Conservation (phyloP, 30 jellyfish, hydroid and myxozoan species). For the Mastigias papua region DNA sequence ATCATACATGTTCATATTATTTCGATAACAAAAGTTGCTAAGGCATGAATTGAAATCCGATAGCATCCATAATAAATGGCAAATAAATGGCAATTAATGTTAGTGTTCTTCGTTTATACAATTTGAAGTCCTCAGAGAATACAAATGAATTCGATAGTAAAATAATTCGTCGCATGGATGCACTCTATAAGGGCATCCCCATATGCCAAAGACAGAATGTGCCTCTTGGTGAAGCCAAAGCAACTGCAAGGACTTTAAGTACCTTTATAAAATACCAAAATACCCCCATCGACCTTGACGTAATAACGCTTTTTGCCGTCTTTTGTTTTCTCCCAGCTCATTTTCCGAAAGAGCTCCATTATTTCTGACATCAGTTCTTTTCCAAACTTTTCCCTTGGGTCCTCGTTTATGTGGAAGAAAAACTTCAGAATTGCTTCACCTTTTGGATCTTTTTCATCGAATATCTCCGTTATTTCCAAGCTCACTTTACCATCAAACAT, state of each 20-base stretch:
- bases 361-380: slow-evolving; percentile 3
- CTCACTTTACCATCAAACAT: background rate
- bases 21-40: no score
- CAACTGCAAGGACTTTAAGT: background rate
- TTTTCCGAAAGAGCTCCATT: background rate
- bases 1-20: no score
- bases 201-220: no score
- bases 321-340: background rate
- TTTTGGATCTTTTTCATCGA: background rate
- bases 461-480: slow-evolving; percentile 5
- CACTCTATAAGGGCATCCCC: no score
- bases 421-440: slow-evolving; percentile 35
- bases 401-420: slow-evolving; percentile 17
- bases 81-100: no score
- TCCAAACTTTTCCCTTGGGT: slow-evolving; percentile 9
- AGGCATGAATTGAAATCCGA: no score
- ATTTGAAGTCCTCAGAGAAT: no score
- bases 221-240: no score
- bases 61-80: no score
- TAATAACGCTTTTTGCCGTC: background rate
- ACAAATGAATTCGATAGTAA: no score
- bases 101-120: no score
- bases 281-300: slow-evolving; percentile 18
- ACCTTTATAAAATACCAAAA: background rate
- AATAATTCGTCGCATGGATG: no score